Conservation (phyloP, 1,140 invertebrate species). For the Saxidomus purpurata region DNA sequence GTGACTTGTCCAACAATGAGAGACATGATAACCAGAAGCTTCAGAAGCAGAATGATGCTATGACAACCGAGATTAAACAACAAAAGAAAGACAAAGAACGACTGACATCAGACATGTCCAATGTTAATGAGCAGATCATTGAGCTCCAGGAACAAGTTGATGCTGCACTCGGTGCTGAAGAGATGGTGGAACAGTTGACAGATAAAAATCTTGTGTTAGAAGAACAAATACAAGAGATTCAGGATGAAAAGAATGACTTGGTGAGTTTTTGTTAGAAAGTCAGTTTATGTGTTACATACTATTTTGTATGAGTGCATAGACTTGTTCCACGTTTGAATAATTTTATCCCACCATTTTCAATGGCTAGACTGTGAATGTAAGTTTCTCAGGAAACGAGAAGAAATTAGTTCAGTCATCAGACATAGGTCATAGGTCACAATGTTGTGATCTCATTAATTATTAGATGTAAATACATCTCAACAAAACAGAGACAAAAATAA, state of each 20-base stretch:
- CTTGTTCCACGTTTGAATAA: no score
- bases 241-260: conserved; percentile 90
- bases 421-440: no score
- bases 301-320: no score
- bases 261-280: no score
- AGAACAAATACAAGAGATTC: conserved; percentile 92
- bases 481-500: no score
- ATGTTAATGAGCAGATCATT: conserved; percentile 95
- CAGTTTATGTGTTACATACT: no score
- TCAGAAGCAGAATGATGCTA: conserved; percentile 96
- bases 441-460: no score
- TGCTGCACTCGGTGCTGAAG: conserved; percentile 98
- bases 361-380: no score
- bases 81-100: conserved; percentile 91
- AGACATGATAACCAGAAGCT: conserved; percentile 97
- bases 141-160: conserved; percentile 99
- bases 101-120: conserved; percentile 92
- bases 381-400: no score
- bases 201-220: conserved; percentile 98
- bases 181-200: conserved; percentile 98
- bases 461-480: no score
- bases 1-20: conserved; percentile 97
- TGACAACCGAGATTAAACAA: conserved; percentile 94
- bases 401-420: no score
- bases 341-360: no score